Evolutionary conservation across 2,797 vertebrate species (phyloP).

Genomic region (Amniataba percoides): DNA sequence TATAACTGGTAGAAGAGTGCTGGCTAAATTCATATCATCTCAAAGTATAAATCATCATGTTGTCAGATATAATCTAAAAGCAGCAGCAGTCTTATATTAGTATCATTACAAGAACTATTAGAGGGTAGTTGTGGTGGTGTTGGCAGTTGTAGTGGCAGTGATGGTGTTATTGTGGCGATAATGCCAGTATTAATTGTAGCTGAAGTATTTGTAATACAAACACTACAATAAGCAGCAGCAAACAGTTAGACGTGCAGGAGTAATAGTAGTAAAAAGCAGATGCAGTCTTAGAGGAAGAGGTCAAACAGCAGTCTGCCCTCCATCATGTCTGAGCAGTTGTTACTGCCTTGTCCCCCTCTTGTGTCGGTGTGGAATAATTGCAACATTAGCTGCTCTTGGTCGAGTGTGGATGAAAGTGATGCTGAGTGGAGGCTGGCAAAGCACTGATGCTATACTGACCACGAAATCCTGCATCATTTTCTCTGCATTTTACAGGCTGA

Average conservation of each 20-base stretch:
- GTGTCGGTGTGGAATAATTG: constrained; percentile 25
- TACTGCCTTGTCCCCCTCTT: constrained; percentile 48
- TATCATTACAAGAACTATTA: too few species aligned
- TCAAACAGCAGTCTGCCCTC: neutral
- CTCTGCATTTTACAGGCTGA: constrained; percentile 11
- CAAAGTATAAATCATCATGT: neutral
- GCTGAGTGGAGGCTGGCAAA: neutral
- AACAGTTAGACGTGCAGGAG: neutral
- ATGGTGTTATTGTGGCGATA: neutral
- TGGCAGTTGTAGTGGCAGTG: too few species aligned
- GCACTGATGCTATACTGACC: neutral
- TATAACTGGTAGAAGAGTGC: too few species aligned
- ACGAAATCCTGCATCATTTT: neutral
- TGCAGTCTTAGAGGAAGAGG: neutral
- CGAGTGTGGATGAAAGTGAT: neutral
- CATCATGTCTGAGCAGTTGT: neutral
- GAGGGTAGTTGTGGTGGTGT: too few species aligned
- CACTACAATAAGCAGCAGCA: neutral
- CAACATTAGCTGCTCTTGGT: neutral
- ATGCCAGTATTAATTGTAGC: neutral
- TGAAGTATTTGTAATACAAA: neutral
- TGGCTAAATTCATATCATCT: neutral
- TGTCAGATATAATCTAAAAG: neutral
- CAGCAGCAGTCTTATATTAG: too few species aligned
- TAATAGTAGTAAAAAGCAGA: neutral